Evolutionary conservation across 2,797 vertebrate species (phyloP), one percentile per base, ranked within the genome.

Genomic region (Phataginus tricuspis): DNA sequence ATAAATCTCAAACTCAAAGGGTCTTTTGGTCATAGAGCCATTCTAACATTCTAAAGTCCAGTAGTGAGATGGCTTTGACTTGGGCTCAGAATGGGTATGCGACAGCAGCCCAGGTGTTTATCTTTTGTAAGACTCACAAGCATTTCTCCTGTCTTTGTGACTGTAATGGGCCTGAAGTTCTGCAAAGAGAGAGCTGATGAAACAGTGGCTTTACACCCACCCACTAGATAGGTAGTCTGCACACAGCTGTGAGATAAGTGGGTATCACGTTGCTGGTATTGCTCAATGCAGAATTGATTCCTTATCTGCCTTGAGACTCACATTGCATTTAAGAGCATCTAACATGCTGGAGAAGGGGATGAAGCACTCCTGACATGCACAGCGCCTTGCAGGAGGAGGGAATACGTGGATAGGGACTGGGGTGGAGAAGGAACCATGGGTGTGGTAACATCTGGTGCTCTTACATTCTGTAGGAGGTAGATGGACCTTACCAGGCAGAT

Each of bases 91-190:
- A 2, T 74, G 34, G 63, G 15, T 63, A 21, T 74, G 14, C 53
- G 72, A 31, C 78, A 96, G 95, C 88, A 96, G 90, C 19, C 89
- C 86, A 94, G 0, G 91, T 95, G 97, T 94, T 95, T 97, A 84
- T 94, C 93, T 53, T 74, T 92, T 2, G 0, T 94, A 71, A 85
- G 92, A 34, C 92, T 97, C 86, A 80, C 69, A 86, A 93, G 84
- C 34, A 64, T 68, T 91, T 95, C 86, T 92, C 90, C 69, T 96
- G 90, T 93, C 92, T 96, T 93, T 96, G 86, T 92, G 82, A 69
- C 51, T 92, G 61, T 90, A 61, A 75, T 37, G 45, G 75, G 92
- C 88, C 90, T 91, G 84, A 96, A 71, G 37, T 89, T 95, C 77
- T 92, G 57, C 91, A 97, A 87, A 98, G 53, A 84, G 14, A 95